Evolutionary conservation across 2,113 vertebrate species (phyloP).

Genomic region (Mustela lutreola): DNA sequence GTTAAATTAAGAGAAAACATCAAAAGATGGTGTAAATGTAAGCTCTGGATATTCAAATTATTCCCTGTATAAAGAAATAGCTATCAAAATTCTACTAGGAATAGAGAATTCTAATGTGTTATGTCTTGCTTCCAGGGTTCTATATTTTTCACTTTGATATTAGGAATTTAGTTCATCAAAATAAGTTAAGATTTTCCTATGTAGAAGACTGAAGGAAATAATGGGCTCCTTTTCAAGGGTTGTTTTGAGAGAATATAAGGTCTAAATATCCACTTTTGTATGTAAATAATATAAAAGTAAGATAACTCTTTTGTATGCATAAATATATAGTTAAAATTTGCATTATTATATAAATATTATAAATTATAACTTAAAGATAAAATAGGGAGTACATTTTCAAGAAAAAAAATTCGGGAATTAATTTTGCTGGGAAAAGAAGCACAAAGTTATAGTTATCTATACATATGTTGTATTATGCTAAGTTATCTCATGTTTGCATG

Average conservation of each 20-base stretch:
- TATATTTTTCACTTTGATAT: neutral
- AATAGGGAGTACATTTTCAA: neutral
- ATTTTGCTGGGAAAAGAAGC: neutral
- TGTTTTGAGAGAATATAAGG: neutral
- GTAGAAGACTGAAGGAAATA: neutral
- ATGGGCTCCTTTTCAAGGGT: neutral
- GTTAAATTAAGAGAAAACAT: neutral
- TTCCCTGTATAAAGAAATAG: neutral
- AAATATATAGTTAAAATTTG: neutral
- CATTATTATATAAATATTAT: neutral
- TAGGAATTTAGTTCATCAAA: neutral
- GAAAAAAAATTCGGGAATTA: neutral
- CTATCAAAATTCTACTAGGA: neutral
- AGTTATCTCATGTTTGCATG: neutral
- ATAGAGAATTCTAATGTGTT: neutral
- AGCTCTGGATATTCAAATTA: neutral
- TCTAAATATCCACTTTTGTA: conserved; percentile 12
- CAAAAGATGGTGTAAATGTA: neutral
- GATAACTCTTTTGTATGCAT: neutral
- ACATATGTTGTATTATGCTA: neutral
- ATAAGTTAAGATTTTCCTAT: neutral
- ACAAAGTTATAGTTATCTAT: neutral
- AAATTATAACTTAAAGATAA: neutral
- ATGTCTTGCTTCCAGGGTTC: neutral
- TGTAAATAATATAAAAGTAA: neutral